Base-by-base conservation (phyloP, 2,113 vertebrate genomes). In the Centropristis striata region DNA sequence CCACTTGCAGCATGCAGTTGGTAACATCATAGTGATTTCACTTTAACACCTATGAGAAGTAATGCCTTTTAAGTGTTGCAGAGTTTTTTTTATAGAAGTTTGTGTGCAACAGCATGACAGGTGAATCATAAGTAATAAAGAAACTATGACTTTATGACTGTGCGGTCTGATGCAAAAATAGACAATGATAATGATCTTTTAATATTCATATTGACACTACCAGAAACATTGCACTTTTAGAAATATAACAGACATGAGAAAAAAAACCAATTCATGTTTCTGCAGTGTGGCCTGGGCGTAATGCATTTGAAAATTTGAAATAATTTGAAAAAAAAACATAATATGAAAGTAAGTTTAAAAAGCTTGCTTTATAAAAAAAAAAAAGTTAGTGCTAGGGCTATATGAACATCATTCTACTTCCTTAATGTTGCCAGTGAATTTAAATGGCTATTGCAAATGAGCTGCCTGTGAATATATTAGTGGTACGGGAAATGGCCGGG, bases 361-460 rank as follows among this genome's bases (percentile, higher is more conserved):
- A 32, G 32, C 32, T n/a, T n/a, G n/a, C n/a, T n/a, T n/a, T n/a
- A n/a, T n/a, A n/a, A n/a, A n/a, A n/a, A n/a, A n/a, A n/a, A 32
- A 6, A 32, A 32, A 32, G 32, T 6, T 4, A 32, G 32, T 3
- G 32, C 6, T 32, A 32, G 6, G 32, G 6, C 32, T 32, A 32
- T 4, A 32, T 55, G 27, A 46, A 32, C 27, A 49, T 18, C 15
- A 15, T 4, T 2, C 12, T 36, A 16, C 68, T 23, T 71, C 20
- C 25, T 55, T 71, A 57, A 46, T 71, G 25, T 42, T 32, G 20
- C 41, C 8, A 1, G 4, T 14, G 4, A 65, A 41, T 41, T 5
- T 41, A 71, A 55, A 47, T 47, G 27, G 50, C 11, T 49, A 8
- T 49, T 42, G 53, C 78, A 67, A 72, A 65, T 61, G 36, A 44